phyloP scores from a whole-genome alignment of 2,113 vertebrate species.

The Plestiodon gilberti region DNA sequence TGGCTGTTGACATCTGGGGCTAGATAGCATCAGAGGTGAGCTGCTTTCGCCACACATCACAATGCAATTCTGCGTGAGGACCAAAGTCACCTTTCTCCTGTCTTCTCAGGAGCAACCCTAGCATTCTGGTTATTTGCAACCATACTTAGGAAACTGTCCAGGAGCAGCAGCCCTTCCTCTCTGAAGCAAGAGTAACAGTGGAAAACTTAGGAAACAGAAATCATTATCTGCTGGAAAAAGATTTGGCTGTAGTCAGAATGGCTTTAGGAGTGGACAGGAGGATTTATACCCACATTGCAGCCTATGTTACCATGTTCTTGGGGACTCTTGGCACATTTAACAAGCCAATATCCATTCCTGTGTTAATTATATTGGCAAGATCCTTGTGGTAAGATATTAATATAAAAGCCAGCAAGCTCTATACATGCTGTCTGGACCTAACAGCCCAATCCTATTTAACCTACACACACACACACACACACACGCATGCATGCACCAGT shows the following conservation, averaged over 20 bases:
- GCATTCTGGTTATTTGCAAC: background rate
- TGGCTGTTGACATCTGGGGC: background rate
- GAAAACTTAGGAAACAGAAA: background rate
- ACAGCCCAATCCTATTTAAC: no score
- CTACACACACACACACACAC: no score
- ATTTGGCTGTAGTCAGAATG: background rate
- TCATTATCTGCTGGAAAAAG: background rate
- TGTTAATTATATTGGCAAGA: slow-evolving; percentile 28
- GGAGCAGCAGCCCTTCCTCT: no score
- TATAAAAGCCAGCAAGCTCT: background rate
- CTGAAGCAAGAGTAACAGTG: no score
- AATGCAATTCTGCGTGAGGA: background rate
- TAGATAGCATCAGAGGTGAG: background rate
- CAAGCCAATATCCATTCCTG: slow-evolving; percentile 9
- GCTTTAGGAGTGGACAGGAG: no score
- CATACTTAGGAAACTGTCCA: background rate
- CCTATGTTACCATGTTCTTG: background rate
- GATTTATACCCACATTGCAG: no score
- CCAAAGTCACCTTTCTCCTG: background rate
- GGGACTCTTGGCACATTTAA: slow-evolving; percentile 27
- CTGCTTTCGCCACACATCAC: background rate
- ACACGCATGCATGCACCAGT: no score
- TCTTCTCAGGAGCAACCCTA: background rate
- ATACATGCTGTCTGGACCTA: background rate
- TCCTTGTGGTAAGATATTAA: background rate